Evolutionary conservation across 2,888 invertebrate genomes (phyloP).

Genomic region (Loripinus fragilis): DNA sequence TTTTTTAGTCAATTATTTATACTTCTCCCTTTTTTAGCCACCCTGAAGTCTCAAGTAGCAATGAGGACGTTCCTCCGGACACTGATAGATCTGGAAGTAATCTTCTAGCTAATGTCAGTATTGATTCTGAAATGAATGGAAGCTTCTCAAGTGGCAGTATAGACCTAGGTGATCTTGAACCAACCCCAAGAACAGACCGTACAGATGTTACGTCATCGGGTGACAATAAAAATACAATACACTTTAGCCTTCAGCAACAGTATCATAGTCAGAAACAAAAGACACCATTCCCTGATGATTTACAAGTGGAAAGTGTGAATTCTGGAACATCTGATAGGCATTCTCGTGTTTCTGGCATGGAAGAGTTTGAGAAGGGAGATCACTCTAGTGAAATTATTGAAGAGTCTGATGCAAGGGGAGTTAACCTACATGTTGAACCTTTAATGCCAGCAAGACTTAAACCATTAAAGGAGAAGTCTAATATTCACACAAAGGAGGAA

Average conservation of each 20-base stretch:
- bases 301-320: conserved; percentile 72
- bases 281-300: conserved; percentile 64
- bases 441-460: conserved; percentile 86
- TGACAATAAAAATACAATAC: conserved; percentile 29
- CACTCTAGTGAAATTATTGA: neutral
- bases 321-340: conserved; percentile 43
- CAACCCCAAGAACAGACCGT: conserved; percentile 50
- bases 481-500: conserved; percentile 88
- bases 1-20: no score
- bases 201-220: conserved; percentile 10
- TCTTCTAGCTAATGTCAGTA: conserved; percentile 77
- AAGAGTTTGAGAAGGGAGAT: conserved; percentile 32
- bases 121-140: conserved; percentile 75
- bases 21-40: no score
- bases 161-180: conserved; percentile 65
- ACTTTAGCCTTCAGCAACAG: conserved; percentile 37
- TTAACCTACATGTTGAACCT: conserved; percentile 83
- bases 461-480: conserved; percentile 87
- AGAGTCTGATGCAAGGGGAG: conserved; percentile 19
- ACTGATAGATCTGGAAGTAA: conserved; percentile 48
- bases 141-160: conserved; percentile 68
- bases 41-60: no score
- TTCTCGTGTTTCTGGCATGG: conserved; percentile 28
- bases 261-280: conserved; percentile 42
- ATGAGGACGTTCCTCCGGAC: neutral